Base-by-base conservation (phyloP, 1,140 invertebrate species). In the Danaus plexippus region DNA sequence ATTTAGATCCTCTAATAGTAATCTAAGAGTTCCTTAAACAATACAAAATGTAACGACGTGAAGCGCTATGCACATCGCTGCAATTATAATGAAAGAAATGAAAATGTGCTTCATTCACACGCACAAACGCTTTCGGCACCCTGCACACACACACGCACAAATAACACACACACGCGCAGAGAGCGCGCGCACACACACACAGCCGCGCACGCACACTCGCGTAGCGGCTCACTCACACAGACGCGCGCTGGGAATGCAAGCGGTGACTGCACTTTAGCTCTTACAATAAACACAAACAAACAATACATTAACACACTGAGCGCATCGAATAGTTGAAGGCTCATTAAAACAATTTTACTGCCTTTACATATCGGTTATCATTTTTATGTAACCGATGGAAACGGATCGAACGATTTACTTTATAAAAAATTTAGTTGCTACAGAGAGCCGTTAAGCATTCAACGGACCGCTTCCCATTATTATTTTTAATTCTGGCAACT, bases 211-310 rank as follows among this genome's bases (percentile, higher is more conserved):
- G 67, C 75, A 77, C 77, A 80, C 71, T 11, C 57, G 9, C 41
- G 12, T 40, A 52, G 22, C 22, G 22, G 22, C 57, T 42, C 70
- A 73, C 79, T 70, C 75, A 82, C 77, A 83, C 76, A 55, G 63
- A 46, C 67, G 48, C 58, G 64, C 69, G 64, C 57, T 77, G 81
- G 77, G 81, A 87, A 85, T 87, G 84, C 84, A 85, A 72, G 81
- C 84, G 84, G 81, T 87, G 84, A 87, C 81, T 87, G 84, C 84
- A 87, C 81, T 87, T 82, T 77, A 80, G 69, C 77, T 80, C 71
- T 75, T 80, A 82, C 79, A 82, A 80, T 84, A 85, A 87, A 87
- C 72, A 87, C 78, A 87, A 83, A 87, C 75, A 87, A 85, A 84
- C 79, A 84, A 82, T 77, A 79, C 74, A 73, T 76, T 77, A 77